phyloP scores from a whole-genome alignment of 2,888 invertebrate genomes.

The Agrotis segetum region DNA sequence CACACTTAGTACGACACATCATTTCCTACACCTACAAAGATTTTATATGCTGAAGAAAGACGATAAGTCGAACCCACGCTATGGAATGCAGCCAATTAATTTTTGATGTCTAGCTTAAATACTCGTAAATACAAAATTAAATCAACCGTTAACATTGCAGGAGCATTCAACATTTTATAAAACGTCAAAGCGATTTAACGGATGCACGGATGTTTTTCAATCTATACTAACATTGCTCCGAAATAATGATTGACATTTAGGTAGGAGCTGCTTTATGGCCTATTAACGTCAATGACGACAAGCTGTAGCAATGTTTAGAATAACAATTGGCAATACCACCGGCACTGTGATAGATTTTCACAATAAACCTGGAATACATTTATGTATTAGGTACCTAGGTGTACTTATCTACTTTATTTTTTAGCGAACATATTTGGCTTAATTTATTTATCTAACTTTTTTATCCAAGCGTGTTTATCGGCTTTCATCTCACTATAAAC shows the following conservation, averaged over 20 bases:
- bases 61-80: neutral
- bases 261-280: conserved; percentile 18
- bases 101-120: neutral
- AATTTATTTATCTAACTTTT: too few relatives aligned
- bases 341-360: conserved; percentile 30
- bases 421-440: neutral
- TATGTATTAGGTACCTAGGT: neutral
- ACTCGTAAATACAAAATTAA: neutral
- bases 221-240: conserved; percentile 1
- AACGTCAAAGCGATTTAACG: neutral
- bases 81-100: neutral
- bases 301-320: conserved; percentile 39
- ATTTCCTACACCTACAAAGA: too few relatives aligned
- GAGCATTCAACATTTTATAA: neutral
- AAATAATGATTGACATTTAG: conserved; percentile 18
- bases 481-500: neutral
- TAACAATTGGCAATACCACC: conserved; percentile 45
- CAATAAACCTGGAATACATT: conserved; percentile 36
- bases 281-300: conserved; percentile 38
- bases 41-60: neutral
- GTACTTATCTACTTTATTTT: neutral
- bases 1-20: conserved; percentile 1
- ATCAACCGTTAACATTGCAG: neutral
- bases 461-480: neutral
- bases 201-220: conserved; percentile 14